Evolutionary conservation across 1,140 invertebrate species (phyloP).

Genomic region (Galleria mellonella): DNA sequence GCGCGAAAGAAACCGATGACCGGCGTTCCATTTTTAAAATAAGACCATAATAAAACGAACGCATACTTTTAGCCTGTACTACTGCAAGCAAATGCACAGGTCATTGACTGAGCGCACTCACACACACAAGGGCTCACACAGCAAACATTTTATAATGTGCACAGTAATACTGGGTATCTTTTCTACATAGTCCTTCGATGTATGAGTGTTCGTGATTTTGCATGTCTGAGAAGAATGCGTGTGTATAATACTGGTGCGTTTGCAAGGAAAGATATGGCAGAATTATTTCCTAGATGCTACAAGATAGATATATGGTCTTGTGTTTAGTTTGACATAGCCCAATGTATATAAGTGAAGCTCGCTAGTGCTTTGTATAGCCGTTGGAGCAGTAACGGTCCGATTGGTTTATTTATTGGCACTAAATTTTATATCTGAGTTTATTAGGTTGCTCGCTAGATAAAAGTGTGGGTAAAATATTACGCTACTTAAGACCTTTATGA

Average conservation of each 20-base stretch:
- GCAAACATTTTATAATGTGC: background rate
- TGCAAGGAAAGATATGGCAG: constrained; percentile 66
- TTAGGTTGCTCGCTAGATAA: constrained; percentile 32
- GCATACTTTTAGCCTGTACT: constrained; percentile 70
- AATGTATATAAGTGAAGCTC: constrained; percentile 26
- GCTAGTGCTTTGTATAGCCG: constrained; percentile 20
- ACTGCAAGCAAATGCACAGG: constrained; percentile 66
- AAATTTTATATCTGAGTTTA: constrained; percentile 42
- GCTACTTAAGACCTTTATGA: constrained; percentile 16
- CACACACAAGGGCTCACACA: constrained; percentile 37
- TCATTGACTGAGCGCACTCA: constrained; percentile 67
- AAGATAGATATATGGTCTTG: constrained; percentile 33
- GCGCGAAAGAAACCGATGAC: constrained; percentile 39
- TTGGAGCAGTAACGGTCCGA: constrained; percentile 32
- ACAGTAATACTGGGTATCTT: constrained; percentile 20
- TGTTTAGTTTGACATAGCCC: constrained; percentile 12
- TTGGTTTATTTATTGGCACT: constrained; percentile 45
- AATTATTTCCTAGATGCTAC: constrained; percentile 70
- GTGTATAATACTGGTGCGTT: constrained; percentile 44
- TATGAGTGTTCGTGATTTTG: constrained; percentile 58
- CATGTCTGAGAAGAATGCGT: constrained; percentile 71
- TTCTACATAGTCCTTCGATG: constrained; percentile 31
- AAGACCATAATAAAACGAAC: constrained; percentile 72
- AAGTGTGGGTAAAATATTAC: constrained; percentile 27
- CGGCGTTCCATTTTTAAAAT: constrained; percentile 67